A percentile compares a stretch with the other conserved stretches of the same genome.
Conservation (phyloP, 92 coral and sea anemone species). For the Parazoanthus darwini region DNA sequence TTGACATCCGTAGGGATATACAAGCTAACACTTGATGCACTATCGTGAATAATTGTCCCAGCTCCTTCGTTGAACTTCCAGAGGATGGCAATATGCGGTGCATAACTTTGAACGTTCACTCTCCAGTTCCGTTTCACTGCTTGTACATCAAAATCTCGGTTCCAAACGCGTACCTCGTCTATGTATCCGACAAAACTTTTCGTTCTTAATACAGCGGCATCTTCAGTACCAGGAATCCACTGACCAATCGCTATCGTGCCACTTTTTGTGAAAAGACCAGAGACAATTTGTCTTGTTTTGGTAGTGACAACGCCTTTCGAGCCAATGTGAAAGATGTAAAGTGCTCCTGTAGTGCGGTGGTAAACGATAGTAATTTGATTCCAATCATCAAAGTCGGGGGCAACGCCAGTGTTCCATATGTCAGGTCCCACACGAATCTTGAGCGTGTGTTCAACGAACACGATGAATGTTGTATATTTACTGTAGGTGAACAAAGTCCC, state of each 20-base stretch:
- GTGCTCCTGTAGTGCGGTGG: constrained; percentile 55
- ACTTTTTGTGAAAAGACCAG: constrained; percentile 52
- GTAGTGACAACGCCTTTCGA: constrained; percentile 36
- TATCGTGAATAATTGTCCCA: constrained; percentile 50
- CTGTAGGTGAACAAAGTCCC: constrained; percentile 69
- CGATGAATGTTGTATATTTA: constrained; percentile 46
- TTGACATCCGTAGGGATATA: constrained; percentile 50
- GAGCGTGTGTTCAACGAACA: constrained; percentile 32
- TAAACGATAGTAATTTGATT: constrained; percentile 63
- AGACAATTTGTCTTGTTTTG: constrained; percentile 29
- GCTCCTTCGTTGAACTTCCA: constrained; percentile 72
- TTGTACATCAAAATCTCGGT: constrained; percentile 48
- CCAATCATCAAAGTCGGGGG: constrained; percentile 44
- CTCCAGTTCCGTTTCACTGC: constrained; percentile 55
- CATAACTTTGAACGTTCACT: constrained; percentile 54
- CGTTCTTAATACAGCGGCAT: constrained; percentile 38
- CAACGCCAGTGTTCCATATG: constrained; percentile 47
- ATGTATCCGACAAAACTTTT: constrained; percentile 58
- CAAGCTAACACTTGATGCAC: constrained; percentile 51
- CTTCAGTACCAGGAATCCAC: constrained; percentile 65
- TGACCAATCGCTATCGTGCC: constrained; percentile 64
- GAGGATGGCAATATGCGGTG: constrained; percentile 51
- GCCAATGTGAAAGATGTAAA: constrained; percentile 45
- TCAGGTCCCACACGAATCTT: constrained; percentile 39
- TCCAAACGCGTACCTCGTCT: constrained; percentile 73